phyloP scores from a whole-genome alignment of 2,888 invertebrate species.

The Dasysyrphus tricinctus region DNA sequence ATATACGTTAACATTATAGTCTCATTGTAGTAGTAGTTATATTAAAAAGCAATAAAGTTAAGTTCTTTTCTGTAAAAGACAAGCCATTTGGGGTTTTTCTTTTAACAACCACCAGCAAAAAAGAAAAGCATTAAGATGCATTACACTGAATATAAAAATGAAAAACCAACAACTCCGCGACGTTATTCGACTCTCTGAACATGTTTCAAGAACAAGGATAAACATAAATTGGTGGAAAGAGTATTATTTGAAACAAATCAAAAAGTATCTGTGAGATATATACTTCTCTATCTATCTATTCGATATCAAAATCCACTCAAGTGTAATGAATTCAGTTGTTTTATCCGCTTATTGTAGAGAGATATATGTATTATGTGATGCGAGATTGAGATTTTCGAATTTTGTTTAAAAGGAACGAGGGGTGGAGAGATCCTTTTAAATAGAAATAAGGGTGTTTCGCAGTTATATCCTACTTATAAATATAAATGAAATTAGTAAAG shows the following conservation, averaged over 20 bases:
- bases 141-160: constrained; percentile 57
- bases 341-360: constrained; percentile 68
- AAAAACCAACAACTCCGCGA: constrained; percentile 44
- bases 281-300: constrained; percentile 33
- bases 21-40: constrained; percentile 43
- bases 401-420: background rate
- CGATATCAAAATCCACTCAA: constrained; percentile 74
- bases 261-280: constrained; percentile 64
- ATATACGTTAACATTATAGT: no score
- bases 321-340: constrained; percentile 73
- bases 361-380: background rate
- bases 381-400: constrained; percentile 47
- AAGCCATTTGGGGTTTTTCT: constrained; percentile 65
- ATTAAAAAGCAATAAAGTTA: constrained; percentile 74
- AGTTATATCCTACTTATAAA: constrained; percentile 40
- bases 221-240: background rate
- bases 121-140: constrained; percentile 70
- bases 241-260: constrained; percentile 59
- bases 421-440: background rate
- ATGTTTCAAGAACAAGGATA: no score
- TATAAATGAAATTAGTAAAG: constrained; percentile 74
- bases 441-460: constrained; percentile 6
- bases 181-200: background rate
- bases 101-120: constrained; percentile 56
- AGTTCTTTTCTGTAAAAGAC: constrained; percentile 57